A percentile compares a stretch with the other conserved stretches of the same genome.
Conservation (phyloP, 2,888 invertebrate genomes). For the Frankliniella fusca region DNA sequence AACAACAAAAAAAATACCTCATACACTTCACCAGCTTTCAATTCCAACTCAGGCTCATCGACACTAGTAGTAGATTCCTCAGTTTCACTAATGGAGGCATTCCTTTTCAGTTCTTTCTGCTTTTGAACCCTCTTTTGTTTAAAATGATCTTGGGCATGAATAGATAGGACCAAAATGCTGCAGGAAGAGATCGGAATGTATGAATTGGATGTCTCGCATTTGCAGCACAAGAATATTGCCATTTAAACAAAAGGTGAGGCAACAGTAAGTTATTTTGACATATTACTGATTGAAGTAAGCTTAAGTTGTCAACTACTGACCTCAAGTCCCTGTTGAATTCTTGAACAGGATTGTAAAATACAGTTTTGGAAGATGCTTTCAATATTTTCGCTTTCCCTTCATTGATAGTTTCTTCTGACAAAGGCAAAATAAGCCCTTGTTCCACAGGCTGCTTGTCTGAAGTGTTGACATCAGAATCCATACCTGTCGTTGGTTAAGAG, state of each 20-base stretch:
- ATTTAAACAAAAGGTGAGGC: not conserved
- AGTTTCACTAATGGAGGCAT: slow-evolving; percentile 23
- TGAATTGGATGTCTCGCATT: slow-evolving; percentile 19
- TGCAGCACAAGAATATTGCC: not conserved
- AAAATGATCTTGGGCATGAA: slow-evolving; percentile 58
- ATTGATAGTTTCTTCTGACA: slow-evolving; percentile 49
- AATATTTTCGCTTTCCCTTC: slow-evolving; percentile 79
- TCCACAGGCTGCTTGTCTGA: not conserved
- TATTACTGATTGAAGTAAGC: not conserved
- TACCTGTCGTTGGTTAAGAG: not conserved
- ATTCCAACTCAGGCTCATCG: not conserved
- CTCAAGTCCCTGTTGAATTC: slow-evolving; percentile 96
- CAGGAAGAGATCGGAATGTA: slow-evolving; percentile 38
- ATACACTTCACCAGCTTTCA: slow-evolving; percentile 29
- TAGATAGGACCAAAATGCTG: slow-evolving; percentile 68
- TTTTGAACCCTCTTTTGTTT: slow-evolving; percentile 41
- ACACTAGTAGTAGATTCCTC: not conserved
- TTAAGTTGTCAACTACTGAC: slow-evolving; percentile 42
- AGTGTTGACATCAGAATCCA: not conserved
- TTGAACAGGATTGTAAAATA: slow-evolving; percentile 98
- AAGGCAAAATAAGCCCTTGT: not conserved
- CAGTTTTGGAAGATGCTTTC: slow-evolving; percentile 62
- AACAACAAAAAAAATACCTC: slow-evolving; percentile 27
- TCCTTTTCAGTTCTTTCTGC: slow-evolving; percentile 41
- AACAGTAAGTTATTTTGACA: not conserved